A percentile compares a stretch with the other conserved stretches of the same genome.
These are phyloP conservation scores for Drosophila prosaltans DNA, from an alignment of 1,140 invertebrate genomes.

Conservation along the genomic window DNA sequence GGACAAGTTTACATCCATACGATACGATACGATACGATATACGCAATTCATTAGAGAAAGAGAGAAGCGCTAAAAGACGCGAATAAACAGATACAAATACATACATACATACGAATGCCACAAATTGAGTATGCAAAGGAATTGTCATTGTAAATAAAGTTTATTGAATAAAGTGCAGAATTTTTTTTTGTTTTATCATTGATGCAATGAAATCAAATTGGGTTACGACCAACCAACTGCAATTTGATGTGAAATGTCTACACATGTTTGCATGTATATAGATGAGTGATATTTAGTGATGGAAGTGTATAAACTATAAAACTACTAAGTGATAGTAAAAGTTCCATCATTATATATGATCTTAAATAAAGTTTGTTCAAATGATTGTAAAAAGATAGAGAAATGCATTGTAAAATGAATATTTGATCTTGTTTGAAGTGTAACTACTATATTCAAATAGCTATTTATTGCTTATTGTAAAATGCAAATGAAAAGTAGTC, in stretches of 20 bases:
- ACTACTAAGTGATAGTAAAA: neutral
- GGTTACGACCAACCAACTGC: neutral
- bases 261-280: no score
- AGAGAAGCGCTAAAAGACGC: conserved; percentile 14
- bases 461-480: no score
- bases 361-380: neutral
- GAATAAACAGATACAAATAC: neutral
- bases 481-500: no score
- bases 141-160: conserved; percentile 16
- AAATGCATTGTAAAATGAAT: no score
- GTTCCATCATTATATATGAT: neutral
- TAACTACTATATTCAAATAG: no score
- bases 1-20: neutral
- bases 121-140: conserved; percentile 28
- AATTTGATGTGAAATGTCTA: neutral
- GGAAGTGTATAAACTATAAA: neutral
- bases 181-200: neutral
- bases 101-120: neutral
- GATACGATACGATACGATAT: neutral
- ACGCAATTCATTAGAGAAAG: conserved; percentile 63
- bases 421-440: no score
- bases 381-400: no score
- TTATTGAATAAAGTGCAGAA: conserved; percentile 9
- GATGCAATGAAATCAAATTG: conserved; percentile 5
- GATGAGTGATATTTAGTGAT: neutral